Base-by-base conservation (phyloP, 2,888 invertebrate genomes). In the Ligdia adustata region DNA sequence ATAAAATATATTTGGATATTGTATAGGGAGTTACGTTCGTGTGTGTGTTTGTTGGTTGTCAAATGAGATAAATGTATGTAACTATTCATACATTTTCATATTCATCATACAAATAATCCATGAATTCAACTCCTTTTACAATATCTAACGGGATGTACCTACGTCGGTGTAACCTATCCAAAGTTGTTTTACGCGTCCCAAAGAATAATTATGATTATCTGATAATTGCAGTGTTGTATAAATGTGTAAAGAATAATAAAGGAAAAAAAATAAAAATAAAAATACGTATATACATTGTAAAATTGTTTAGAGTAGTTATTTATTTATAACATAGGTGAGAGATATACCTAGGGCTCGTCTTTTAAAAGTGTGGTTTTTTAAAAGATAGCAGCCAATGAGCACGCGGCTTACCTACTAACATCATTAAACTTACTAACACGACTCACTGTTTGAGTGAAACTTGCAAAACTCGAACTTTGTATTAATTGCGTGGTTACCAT, bases 191-290 rank as follows among this genome's bases (percentile, higher is more conserved):
- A 80, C 67, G 79, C 76, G 76, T 80, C 82, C 89, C 89, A 90
- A 89, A 90, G 89, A 89, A 72, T 87, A n/a, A n/a, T n/a, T n/a
- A 87, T 82, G 80, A 81, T 81, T 79, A 85, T 81, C 74, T 75
- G 79, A 75, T 77, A 75, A 78, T 72, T 52, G 79, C 62, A 76
- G 75, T 79, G 82, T 83, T 89, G 88, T 90, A 89, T 85, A 86
- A 87, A 87, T 89, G 84, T 90, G 83, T 80, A 88, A 83, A 85
- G 72, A n/a, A n/a, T n/a, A n/a, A n/a, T n/a, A n/a, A n/a, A n/a
- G n/a, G n/a, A n/a, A 81, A 74, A 75, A 79, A 74, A 75, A 78
- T 43, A 45, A n/a, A n/a, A 57, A 81, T 81, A 81, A 81, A 83
- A 82, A 83, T 79, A 84, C 79, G 78, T 85, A 83, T 85, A 80